phyloP scores from a whole-genome alignment of 2,797 vertebrate genomes.

The Nothura maculosa region DNA sequence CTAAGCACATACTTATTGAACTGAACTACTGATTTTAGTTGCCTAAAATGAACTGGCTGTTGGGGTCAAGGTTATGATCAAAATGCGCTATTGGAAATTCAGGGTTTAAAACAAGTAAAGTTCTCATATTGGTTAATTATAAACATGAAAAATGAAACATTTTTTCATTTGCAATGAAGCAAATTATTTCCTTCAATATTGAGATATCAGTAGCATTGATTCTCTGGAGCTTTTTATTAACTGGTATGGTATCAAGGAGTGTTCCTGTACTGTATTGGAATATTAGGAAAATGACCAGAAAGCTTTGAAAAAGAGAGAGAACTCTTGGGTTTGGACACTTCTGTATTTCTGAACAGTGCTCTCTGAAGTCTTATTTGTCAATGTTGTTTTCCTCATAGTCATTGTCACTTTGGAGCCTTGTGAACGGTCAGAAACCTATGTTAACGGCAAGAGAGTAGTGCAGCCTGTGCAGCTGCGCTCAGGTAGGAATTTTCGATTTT shows the following conservation, averaged over 20 bases:
- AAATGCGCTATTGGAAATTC: background rate
- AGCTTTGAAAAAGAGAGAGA: background rate
- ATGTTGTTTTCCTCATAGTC: slow-evolving; percentile 81
- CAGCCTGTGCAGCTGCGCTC: slow-evolving; percentile 94
- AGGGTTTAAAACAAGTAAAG: background rate
- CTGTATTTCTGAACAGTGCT: background rate
- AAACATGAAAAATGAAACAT: background rate
- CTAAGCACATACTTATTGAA: background rate
- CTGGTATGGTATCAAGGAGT: background rate
- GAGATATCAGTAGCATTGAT: background rate
- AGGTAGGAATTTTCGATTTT: slow-evolving; percentile 77
- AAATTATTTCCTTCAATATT: background rate
- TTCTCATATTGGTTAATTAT: background rate
- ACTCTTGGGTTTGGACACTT: background rate
- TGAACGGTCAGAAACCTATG: slow-evolving; percentile 96
- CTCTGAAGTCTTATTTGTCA: background rate
- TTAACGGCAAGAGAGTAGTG: slow-evolving; percentile 96
- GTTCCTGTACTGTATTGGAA: background rate
- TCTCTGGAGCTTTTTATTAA: background rate
- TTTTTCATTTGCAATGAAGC: no score
- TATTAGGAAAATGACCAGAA: background rate
- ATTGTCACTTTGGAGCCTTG: slow-evolving; percentile 95
- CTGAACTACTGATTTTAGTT: background rate
- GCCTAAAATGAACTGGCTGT: background rate
- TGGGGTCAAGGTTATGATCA: background rate